These are phyloP conservation scores for Heliconius aoede DNA, from an alignment of 2,888 invertebrate genomes.

Conservation along the genomic window DNA sequence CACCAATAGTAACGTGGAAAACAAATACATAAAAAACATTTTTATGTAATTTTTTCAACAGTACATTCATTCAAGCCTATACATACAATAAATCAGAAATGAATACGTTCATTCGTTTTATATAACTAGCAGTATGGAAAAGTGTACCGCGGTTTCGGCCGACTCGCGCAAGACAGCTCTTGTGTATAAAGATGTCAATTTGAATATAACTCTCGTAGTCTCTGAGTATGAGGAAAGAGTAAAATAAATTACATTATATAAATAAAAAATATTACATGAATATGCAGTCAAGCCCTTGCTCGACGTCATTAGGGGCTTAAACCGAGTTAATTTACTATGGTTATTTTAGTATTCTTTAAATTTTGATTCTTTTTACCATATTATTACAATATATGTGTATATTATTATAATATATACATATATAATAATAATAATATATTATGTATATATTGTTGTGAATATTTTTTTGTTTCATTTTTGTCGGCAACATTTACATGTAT, in stretches of 20 bases:
- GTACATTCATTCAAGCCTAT: neutral
- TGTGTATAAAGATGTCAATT: neutral
- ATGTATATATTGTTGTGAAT: too few species aligned
- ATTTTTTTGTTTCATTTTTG: too few species aligned
- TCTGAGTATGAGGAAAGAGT: neutral
- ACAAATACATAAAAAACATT: slow-evolving; percentile 8
- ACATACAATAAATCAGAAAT: neutral
- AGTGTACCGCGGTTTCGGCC: neutral
- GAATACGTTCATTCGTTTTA: neutral
- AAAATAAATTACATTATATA: neutral
- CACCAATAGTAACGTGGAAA: neutral
- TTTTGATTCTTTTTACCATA: neutral
- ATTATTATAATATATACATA: neutral
- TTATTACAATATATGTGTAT: neutral
- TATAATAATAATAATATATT: too few species aligned
- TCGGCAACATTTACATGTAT: too few species aligned
- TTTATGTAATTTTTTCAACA: neutral
- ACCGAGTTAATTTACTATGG: neutral
- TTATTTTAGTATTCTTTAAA: neutral
- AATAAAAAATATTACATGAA: neutral
- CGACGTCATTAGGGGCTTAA: neutral
- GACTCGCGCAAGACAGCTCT: neutral
- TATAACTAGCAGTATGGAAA: neutral
- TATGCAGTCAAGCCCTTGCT: neutral
- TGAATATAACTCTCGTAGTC: neutral